A percentile compares a stretch with the other conserved stretches of the same genome.
Evolutionary conservation across 1,140 invertebrate genomes (phyloP).

Genomic region (Sycophaga agraensis): DNA sequence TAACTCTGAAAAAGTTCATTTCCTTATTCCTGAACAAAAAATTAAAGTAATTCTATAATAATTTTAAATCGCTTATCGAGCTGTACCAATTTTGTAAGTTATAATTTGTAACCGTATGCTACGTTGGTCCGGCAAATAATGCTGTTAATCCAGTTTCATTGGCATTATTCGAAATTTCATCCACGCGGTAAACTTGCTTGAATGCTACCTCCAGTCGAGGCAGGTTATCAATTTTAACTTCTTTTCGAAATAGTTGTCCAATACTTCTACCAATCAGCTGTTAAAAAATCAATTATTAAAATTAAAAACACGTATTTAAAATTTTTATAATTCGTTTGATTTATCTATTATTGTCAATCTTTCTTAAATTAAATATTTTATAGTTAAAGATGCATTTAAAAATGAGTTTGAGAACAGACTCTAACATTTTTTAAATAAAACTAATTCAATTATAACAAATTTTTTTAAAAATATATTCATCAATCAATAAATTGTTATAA

Average conservation of each 20-base stretch:
- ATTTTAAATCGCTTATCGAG: constrained; percentile 45
- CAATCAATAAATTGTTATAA: too few relatives aligned
- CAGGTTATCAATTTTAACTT: constrained; percentile 80
- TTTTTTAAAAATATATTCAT: too few relatives aligned
- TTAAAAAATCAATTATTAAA: constrained; percentile 31
- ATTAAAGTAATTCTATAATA: constrained; percentile 21
- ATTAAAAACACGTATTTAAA: too few relatives aligned
- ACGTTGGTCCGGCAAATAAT: constrained; percentile 58
- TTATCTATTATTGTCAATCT: too few relatives aligned
- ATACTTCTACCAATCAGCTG: constrained; percentile 78
- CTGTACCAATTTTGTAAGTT: constrained; percentile 40
- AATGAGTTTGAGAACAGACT: too few relatives aligned
- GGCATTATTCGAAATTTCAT: constrained; percentile 51
- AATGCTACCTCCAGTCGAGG: constrained; percentile 66
- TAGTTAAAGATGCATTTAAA: too few relatives aligned
- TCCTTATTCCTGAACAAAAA: constrained; percentile 15
- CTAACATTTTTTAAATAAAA: too few relatives aligned
- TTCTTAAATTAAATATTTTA: too few relatives aligned
- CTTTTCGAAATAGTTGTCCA: constrained; percentile 82
- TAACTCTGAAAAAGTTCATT: neutral
- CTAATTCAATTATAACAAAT: too few relatives aligned
- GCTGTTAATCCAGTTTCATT: constrained; percentile 55
- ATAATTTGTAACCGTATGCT: constrained; percentile 41
- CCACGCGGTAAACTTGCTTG: constrained; percentile 56
- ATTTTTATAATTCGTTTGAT: too few relatives aligned